Evolutionary conservation across 2,113 vertebrate genomes (phyloP), one percentile per base, ranked within the genome.

Genomic region (Labrus mixtus): DNA sequence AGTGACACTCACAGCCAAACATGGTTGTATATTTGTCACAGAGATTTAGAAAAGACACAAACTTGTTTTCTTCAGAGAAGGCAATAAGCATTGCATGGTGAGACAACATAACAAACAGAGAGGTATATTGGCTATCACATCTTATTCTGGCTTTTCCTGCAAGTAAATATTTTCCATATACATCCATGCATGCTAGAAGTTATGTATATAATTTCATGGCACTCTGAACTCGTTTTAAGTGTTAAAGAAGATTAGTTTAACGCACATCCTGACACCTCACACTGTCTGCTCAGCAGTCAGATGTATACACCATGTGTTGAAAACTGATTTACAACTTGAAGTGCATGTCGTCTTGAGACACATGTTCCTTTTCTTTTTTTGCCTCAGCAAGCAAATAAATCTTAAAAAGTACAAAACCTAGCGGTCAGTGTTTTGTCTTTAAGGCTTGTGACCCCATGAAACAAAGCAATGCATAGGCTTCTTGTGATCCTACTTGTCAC

Each of bases 1-100:
- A 81, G 66, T 79, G 57, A 33, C 50, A 64, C 68, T 78, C 65
- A 79, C 55, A 81, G 68, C 62, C 68, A 69, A 71, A 79, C 65
- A 61, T 72, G 80, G 53, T 56, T 78, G 41, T 12, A 6, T 17
- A 67, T 87, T 85, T 90, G 66, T 90, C 88, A 87, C 16, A 29
- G 39, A 58, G 76, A 69, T 29, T 55, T 50, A 75, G 66, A 74
- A 73, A 79, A 76, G 59, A 60, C 29, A 53, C 5, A 56, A 56
- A 69, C 46, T 73, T 83, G 70, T 82, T 80, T 85, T 55, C 68
- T 54, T 72, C 55, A 69, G 55, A 72, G 63, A 73, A 58, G 23
- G n/a, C 25, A 70, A 41, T 66, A 57, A 23, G 43, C 20, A 71
- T 19, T 0, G 0, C 10, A 11, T 45, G 6, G 55, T 58, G 25